Conservation (phyloP, 2,797 vertebrate species). For the Tauraco hartlaubi region DNA sequence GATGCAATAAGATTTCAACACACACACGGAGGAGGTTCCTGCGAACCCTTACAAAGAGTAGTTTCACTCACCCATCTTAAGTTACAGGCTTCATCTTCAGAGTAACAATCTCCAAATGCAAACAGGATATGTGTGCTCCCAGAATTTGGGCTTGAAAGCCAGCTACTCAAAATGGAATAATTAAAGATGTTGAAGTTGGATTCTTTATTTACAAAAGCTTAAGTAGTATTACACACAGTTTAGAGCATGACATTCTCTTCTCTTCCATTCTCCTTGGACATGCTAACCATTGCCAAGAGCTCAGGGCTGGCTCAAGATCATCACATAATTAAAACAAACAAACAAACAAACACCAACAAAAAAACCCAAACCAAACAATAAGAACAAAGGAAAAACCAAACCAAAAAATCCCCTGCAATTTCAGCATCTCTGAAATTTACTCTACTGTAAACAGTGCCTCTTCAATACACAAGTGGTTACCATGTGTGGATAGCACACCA, state of each 20-base stretch:
- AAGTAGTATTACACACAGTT: neutral
- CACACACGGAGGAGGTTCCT: neutral
- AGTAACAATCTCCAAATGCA: neutral
- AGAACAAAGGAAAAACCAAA: neutral
- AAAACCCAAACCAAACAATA: neutral
- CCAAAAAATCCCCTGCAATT: neutral
- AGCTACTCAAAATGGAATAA: neutral
- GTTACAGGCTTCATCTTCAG: fast-evolving
- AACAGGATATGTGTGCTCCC: neutral
- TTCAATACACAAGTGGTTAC: neutral
- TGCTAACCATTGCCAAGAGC: neutral
- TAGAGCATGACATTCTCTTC: neutral
- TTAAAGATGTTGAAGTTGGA: neutral
- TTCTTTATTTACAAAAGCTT: neutral
- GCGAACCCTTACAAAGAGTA: neutral
- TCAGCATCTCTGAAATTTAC: neutral
- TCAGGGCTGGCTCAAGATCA: neutral
- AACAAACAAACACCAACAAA: neutral
- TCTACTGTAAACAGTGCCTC: neutral
- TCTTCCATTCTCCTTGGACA: neutral
- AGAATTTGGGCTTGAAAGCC: neutral
- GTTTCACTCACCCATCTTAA: neutral
- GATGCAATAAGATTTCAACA: neutral
- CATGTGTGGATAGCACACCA: fast-evolving
- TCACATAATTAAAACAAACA: neutral